A percentile compares a stretch with the other conserved stretches of the same genome.
phyloP scores from a whole-genome alignment of 2,113 vertebrate genomes.

The western clawed frog (Xenopus tropicalis) region UCB_Xtro_10.0 CM004447.2:149524001-149524500 shows the following conservation, averaged over 20 bases:
- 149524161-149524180: conserved; percentile 9
- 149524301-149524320: conserved; percentile 27
- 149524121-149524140: conserved; percentile 16
- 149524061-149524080: no score
- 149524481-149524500: no score
- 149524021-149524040: no score
- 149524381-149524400: conserved; percentile 27
- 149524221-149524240: conserved; percentile 33
- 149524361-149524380: conserved; percentile 25
- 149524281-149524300: conserved; percentile 34
- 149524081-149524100: not conserved
- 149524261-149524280: conserved; percentile 28
- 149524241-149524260: conserved; percentile 18
- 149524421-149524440: not conserved
- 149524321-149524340: conserved; percentile 42
- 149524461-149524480: no score
- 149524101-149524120: conserved; percentile 26
- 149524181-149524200: conserved; percentile 29
- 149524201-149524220: conserved; percentile 40
- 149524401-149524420: conserved; percentile 23
- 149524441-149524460: conserved; percentile 4
- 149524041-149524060: no score
- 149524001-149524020: no score
- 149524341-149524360: conserved; percentile 39
- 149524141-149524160: conserved; percentile 38